These are phyloP conservation scores for Eulemur coronatus DNA, from an alignment of 2,797 vertebrate genomes.

Conservation along the genomic window DNA sequence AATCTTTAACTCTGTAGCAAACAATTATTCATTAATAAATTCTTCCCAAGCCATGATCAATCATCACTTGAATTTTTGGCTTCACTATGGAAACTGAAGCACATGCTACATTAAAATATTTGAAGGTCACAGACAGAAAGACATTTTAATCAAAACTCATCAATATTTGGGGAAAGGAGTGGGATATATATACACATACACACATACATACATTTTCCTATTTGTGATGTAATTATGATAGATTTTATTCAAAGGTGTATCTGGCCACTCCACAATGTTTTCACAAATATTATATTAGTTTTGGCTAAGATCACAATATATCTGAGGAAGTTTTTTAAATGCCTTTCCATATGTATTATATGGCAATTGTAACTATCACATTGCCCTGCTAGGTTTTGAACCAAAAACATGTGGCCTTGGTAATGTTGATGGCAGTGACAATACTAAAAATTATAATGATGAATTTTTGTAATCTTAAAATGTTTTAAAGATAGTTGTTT, in stretches of 20 bases:
- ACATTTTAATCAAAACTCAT: background rate
- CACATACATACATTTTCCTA: background rate
- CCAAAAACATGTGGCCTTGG: background rate
- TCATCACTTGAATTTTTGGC: background rate
- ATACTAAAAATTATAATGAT: slow-evolving; percentile 5
- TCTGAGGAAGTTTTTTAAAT: background rate
- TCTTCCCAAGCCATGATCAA: background rate
- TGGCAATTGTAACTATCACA: background rate
- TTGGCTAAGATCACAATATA: background rate
- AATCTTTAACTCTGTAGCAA: background rate
- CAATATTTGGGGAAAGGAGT: background rate
- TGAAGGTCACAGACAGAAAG: background rate
- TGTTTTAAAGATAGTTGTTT: background rate
- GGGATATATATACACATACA: no score
- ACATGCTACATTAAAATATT: background rate
- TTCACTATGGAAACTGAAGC: background rate
- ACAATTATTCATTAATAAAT: background rate
- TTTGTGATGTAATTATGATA: background rate
- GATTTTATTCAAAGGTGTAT: background rate
- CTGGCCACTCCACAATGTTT: background rate
- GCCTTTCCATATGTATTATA: background rate
- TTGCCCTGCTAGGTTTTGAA: slow-evolving; percentile 13
- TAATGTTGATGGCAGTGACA: background rate
- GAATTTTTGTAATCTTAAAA: background rate
- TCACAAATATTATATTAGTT: slow-evolving; percentile 14